These are phyloP conservation scores for Tribolium freemani DNA, from an alignment of 2,888 invertebrate species.

Conservation along the genomic window DNA sequence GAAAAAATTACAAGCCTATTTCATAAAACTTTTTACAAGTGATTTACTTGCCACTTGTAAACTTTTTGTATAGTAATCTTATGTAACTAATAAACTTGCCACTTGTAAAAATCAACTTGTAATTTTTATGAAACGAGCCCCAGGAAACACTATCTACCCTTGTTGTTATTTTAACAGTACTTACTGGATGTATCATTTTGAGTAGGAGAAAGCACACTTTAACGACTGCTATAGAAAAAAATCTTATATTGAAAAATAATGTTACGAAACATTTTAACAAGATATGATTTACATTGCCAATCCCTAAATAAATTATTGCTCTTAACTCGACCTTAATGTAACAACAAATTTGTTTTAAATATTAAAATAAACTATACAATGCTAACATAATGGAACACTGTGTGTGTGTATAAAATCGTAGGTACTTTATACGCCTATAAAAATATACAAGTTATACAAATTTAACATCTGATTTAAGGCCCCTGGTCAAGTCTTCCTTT, in stretches of 20 bases:
- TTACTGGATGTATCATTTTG: neutral
- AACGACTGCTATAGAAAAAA: too few relatives aligned
- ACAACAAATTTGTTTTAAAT: constrained; percentile 2
- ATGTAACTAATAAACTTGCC: too few relatives aligned
- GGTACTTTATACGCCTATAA: neutral
- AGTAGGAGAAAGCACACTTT: too few relatives aligned
- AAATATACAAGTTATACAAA: constrained; percentile 10
- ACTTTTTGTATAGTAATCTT: too few relatives aligned
- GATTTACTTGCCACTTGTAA: too few relatives aligned
- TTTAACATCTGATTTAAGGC: neutral
- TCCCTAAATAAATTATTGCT: constrained; percentile 11
- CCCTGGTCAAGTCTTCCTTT: constrained; percentile 10
- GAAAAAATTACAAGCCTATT: too few relatives aligned
- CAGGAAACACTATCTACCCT: too few relatives aligned
- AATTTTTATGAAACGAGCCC: too few relatives aligned
- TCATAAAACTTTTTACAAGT: too few relatives aligned
- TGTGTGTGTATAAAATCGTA: neutral
- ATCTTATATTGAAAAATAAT: neutral
- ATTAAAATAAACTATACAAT: constrained; percentile 22
- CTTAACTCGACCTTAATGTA: neutral
- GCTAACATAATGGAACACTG: neutral
- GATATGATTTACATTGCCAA: constrained; percentile 5
- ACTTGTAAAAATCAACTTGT: too few relatives aligned
- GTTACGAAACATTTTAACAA: neutral
- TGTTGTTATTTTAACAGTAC: neutral